A percentile compares a stretch with the other conserved stretches of the same genome.
Evolutionary conservation across 2,888 invertebrate species (phyloP).

Genomic region (Prosapia bicincta): DNA sequence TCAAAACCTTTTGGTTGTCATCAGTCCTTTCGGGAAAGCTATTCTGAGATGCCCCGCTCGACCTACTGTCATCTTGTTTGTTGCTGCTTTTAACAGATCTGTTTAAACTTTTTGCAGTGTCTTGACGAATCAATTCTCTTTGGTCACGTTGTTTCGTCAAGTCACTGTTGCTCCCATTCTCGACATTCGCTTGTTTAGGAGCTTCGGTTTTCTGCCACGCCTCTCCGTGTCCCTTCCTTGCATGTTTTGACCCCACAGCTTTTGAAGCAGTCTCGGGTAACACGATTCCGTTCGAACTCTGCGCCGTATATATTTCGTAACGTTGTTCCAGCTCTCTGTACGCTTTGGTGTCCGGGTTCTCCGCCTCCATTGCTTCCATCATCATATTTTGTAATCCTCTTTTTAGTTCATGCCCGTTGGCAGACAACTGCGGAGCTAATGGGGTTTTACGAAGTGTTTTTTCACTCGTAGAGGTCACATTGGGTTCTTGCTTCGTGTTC

Average conservation of each 20-base stretch:
- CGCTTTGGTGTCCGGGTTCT: background rate
- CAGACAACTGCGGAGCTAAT: background rate
- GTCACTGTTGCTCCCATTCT: background rate
- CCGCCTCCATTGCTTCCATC: background rate
- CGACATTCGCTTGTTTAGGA: background rate
- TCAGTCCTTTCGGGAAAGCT: background rate
- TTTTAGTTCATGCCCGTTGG: background rate
- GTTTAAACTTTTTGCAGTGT: background rate
- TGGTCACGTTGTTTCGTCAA: background rate
- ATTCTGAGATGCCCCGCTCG: background rate
- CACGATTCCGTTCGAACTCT: slow-evolving; percentile 6
- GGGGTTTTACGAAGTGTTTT: background rate
- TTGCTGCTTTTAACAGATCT: background rate
- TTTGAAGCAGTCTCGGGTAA: background rate
- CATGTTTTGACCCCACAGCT: background rate
- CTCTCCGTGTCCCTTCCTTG: background rate
- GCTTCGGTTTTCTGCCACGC: background rate
- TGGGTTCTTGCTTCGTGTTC: background rate
- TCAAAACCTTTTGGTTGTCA: background rate
- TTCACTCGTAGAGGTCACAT: background rate
- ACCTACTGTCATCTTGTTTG: background rate
- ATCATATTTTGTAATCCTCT: background rate
- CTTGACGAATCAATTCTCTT: background rate
- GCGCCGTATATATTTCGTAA: slow-evolving; percentile 22
- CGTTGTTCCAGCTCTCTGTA: slow-evolving; percentile 26